Evolutionary conservation across 1,140 invertebrate genomes (phyloP), one percentile per base, ranked within the genome.

Genomic region (Octopus bimaculoides): DNA sequence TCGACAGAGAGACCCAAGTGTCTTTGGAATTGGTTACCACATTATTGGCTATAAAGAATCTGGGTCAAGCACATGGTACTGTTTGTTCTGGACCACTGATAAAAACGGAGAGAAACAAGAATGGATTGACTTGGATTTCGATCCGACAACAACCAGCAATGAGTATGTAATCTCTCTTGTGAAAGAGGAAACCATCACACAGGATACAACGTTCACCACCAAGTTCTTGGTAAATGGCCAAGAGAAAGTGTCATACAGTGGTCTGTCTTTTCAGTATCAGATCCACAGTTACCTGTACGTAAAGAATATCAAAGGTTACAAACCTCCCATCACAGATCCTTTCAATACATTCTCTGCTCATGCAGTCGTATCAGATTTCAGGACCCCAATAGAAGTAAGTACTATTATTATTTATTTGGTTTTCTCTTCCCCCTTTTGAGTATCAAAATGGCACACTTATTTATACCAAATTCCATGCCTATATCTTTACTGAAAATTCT

Each of bases 81-180:
- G 69, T n/a, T 78, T 77, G 54, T 77, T 83, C 69, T 81, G 80
- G 82, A 74, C 75, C 14, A 53, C 26, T 14, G 79, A 81, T 54
- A 79, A 73, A 54, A 77, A 79, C 26, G 78, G 78, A 77, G 71
- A 52, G 0, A 52, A 61, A 17, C n/a, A 52, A 12, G 53, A 81
- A 53, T 78, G 78, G 76, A 54, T 83, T 41, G 12, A 10, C 41
- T 54, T 83, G 8, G 76, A 81, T 54, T 78, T 79, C 54, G 74
- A 81, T 53, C 82, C 82, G 7, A 81, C 75, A 71, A 6, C 52
- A 55, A 55, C 78, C 26, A 61, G 73, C 4, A 77, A 56, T 7
- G 61, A 75, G 5, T 78, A 77, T 71, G 77, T 52, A 14, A 66
- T 83, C 14, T 52, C 17, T 17, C 41, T 81, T 6, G 76, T 61